Base-by-base conservation (phyloP, 2,113 vertebrate genomes). In the Carollia perspicillata region DNA sequence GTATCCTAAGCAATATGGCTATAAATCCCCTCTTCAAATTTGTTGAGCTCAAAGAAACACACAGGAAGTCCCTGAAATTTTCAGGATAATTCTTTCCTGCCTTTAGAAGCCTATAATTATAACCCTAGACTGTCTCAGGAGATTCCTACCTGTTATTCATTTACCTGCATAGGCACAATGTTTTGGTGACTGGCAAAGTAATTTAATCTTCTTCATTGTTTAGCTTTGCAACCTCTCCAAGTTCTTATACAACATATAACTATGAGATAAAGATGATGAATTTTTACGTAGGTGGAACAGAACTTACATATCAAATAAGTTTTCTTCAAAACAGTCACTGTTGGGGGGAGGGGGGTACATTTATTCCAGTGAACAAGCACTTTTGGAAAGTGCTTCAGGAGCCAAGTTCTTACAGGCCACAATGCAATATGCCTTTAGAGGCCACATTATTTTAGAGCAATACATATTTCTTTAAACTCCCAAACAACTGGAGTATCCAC, bases 1-100 rank as follows among this genome's bases (percentile, higher is more conserved):
- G 30, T 53, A 66, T 87, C 30, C 55, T 80, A 81, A 85, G 42
- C 2, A 55, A 78, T 75, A 33, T 86, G 35, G 33, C 51, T 78
- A 77, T 93, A 77, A 93, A 78, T 53, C 91, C 65, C 60, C 33
- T 95, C 74, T 95, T 95, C 47, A 91, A 72, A 72, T 85, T 47
- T 89, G n/a, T 28, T 77, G 66, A 84, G n/a, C 55, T 65, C 60
- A 86, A 89, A 94, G 60, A 26, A 93, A 84, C 40, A 86, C 42
- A 84, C 1, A 78, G 65, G 69, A 94, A 89, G 86, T 79, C 65
- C 49, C 68, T 88, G 81, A 77, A 84, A 88, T 81, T 63, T 81
- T 89, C 83, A 42, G 55, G 55, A 79, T 77, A 30, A 79, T 65
- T 71, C 51, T 81, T 77, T 91, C 66, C 44, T 37, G 42, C 20